Conservation (phyloP, 2,888 invertebrate species). For the Agriopis marginaria region DNA sequence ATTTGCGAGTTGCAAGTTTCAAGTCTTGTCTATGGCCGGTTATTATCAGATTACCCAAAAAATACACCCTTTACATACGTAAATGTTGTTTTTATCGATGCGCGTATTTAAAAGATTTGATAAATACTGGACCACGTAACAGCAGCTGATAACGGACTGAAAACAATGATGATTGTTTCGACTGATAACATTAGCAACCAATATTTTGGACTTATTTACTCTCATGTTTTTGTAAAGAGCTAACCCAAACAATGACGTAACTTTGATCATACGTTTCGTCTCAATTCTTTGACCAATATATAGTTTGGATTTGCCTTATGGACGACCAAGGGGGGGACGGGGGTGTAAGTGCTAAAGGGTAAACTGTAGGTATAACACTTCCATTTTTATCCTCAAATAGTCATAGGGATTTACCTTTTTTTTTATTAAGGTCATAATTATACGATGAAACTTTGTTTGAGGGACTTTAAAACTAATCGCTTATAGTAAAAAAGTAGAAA, state of each 20-base stretch:
- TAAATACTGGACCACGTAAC: constrained; percentile 27
- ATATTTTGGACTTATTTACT: constrained; percentile 9
- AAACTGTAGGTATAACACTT: too few species aligned
- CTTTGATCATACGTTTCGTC: constrained; percentile 3
- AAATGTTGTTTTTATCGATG: constrained; percentile 1
- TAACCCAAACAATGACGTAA: constrained; percentile 24
- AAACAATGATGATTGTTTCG: constrained; percentile 22
- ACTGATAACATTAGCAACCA: constrained; percentile 13
- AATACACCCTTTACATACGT: neutral
- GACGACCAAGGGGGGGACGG: too few species aligned
- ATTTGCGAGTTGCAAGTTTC: neutral
- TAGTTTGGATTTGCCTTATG: too few species aligned
- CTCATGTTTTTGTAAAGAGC: constrained; percentile 2
- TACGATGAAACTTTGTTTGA: too few species aligned
- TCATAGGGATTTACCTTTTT: too few species aligned
- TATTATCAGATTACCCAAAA: neutral
- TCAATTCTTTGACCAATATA: neutral
- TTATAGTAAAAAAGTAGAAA: too few species aligned
- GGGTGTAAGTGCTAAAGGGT: too few species aligned
- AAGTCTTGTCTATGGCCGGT: neutral
- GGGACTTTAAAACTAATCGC: too few species aligned
- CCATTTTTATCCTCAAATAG: too few species aligned
- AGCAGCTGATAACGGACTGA: constrained; percentile 24
- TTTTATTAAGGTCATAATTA: too few species aligned
- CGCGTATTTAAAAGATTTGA: constrained; percentile 13